Evolutionary conservation across 2,888 invertebrate species (phyloP), one percentile per base, ranked within the genome.

Genomic region (Drosophila greeni): DNA sequence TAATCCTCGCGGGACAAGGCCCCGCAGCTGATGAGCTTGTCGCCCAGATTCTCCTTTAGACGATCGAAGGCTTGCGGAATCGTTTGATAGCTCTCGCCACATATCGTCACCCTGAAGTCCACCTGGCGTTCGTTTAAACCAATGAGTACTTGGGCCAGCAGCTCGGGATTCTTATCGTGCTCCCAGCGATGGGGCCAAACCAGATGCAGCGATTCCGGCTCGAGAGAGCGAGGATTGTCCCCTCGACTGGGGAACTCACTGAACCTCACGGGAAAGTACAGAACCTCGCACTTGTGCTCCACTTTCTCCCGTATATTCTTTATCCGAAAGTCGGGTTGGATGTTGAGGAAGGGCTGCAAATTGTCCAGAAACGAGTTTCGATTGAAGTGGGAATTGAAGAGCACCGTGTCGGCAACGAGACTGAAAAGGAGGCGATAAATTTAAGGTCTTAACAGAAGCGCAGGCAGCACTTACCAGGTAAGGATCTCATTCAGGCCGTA

Each of bases 171-270:
- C 88, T 94, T 94, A 84, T 94, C 94, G 86, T 93, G 93, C 86
- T 94, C 94, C 94, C 94, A 94, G 78, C 94, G 89, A 87, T 94
- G 94, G 1, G 94, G 92, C 94, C 94, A 94, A 7, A 94, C 91
- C 58, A 94, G 91, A 78, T 92, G 92, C 43, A 93, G 75, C 69
- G 74, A 79, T 53, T 82, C 82, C 49, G 69, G 72, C 24, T 82
- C 74, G n/a, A n/a, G n/a, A n/a, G n/a, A n/a, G n/a, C n/a, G n/a
- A n/a, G n/a, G n/a, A n/a, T n/a, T n/a, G 31, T 85, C 57, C 85
- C 85, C 84, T 36, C 86, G 86, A 55, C 84, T 86, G 49, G 88
- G 87, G 70, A 89, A 88, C 9, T 82, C 74, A 68, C 90, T 89
- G 72, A 91, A 90, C 70, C 89, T 86, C 4, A 93, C 86, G 2